Evolutionary conservation across 2,113 vertebrate genomes (phyloP).

Genomic region (Scatophagus argus): DNA sequence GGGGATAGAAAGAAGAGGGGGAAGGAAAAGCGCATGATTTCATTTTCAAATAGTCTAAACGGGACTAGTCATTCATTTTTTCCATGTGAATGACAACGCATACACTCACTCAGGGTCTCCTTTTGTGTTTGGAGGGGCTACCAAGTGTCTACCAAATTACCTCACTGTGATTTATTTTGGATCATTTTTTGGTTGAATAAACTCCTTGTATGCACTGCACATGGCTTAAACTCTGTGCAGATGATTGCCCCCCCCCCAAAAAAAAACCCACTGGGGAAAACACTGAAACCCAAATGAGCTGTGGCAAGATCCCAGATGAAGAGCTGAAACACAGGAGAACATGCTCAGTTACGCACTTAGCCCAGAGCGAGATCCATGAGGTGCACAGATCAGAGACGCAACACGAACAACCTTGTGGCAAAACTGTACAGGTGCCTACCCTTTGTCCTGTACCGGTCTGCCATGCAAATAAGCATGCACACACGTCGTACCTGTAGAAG

Average conservation of each 20-base stretch:
- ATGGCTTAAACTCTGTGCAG: conserved; percentile 1
- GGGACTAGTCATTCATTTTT: conserved; percentile 21
- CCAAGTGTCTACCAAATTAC: no score
- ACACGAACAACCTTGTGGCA: conserved; percentile 15
- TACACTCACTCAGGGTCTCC: conserved; percentile 25
- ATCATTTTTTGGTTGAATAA: conserved; percentile 5
- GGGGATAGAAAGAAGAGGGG: no score
- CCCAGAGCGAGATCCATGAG: conserved; percentile 16
- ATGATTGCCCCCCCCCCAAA: no score
- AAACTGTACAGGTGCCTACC: conserved; percentile 11
- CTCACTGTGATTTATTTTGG: conserved; percentile 7
- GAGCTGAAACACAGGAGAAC: conserved; percentile 22
- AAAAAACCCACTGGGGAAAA: not conserved
- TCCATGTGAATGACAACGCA: conserved; percentile 14
- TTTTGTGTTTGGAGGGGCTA: conserved; percentile 9
- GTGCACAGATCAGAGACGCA: conserved; percentile 32
- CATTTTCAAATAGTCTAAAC: conserved; percentile 55
- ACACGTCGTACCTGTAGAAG: conserved; percentile 60
- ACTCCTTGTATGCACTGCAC: not conserved
- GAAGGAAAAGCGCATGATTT: conserved; percentile 22
- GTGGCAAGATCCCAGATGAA: not conserved
- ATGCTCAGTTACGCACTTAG: conserved; percentile 21
- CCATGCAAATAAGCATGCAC: not conserved
- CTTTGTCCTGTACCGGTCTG: not conserved
- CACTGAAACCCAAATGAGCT: conserved; percentile 17